Evolutionary conservation across 1,140 invertebrate species (phyloP).

Genomic region (Trichoplusia ni): DNA sequence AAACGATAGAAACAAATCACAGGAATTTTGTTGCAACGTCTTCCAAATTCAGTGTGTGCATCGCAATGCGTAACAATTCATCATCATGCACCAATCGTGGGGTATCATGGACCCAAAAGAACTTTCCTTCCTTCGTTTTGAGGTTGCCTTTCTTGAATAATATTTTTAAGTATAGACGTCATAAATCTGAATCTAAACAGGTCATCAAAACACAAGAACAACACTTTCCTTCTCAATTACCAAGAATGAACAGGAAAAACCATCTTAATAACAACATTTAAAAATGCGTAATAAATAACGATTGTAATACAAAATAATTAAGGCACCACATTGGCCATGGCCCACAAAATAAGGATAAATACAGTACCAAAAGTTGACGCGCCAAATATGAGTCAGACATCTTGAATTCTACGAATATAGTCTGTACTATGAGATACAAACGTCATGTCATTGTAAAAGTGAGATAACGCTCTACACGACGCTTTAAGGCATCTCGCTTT

Average conservation of each 20-base stretch:
- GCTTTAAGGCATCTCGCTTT: too few species aligned
- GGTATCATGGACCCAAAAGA: too few species aligned
- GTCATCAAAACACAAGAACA: background rate
- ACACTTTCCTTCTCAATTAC: background rate
- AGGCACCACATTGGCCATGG: background rate
- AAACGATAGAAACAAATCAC: too few species aligned
- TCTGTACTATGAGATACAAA: background rate
- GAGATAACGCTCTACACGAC: too few species aligned
- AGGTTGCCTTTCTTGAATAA: too few species aligned
- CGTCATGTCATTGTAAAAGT: too few species aligned
- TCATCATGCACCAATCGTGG: too few species aligned
- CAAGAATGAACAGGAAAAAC: background rate
- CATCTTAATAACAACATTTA: background rate
- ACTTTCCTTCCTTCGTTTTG: too few species aligned
- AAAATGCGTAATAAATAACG: background rate
- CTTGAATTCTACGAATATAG: constrained; percentile 6
- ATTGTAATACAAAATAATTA: background rate
- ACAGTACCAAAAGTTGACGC: constrained; percentile 13
- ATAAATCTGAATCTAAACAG: background rate
- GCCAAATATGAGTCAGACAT: constrained; percentile 16
- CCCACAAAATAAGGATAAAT: constrained; percentile 18
- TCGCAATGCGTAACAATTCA: too few species aligned
- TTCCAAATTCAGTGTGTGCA: too few species aligned
- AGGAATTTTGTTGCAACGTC: too few species aligned
- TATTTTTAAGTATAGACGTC: too few species aligned